phyloP scores from a whole-genome alignment of 2,797 vertebrate species.

The Tympanoctomys barrerae region DNA sequence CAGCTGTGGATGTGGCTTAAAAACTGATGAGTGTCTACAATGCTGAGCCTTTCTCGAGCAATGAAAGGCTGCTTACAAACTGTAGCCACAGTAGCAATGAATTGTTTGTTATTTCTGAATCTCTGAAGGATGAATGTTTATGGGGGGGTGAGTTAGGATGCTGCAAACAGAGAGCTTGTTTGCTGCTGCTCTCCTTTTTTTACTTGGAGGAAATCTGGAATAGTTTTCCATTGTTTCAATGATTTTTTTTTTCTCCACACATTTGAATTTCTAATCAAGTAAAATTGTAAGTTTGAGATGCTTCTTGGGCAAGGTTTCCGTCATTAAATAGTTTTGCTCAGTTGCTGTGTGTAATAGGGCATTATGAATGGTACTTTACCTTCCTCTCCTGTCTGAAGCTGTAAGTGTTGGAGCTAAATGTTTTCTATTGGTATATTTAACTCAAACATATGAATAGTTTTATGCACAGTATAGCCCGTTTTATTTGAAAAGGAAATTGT shows the following conservation, averaged over 20 bases:
- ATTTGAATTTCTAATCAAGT: not conserved
- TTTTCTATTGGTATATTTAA: slow-evolving; percentile 21
- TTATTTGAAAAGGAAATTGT: slow-evolving; percentile 18
- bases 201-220: slow-evolving; percentile 49
- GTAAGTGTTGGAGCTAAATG: not conserved
- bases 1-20: slow-evolving; percentile 75
- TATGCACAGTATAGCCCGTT: not conserved
- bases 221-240: slow-evolving; percentile 48
- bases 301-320: slow-evolving; percentile 24
- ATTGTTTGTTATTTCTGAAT: slow-evolving; percentile 71
- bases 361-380: not conserved
- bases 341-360: not conserved
- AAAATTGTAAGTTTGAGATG: slow-evolving; percentile 41
- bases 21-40: slow-evolving; percentile 69
- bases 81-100: slow-evolving; percentile 60
- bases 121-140: not conserved
- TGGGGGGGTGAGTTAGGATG: not conserved
- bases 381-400: not conserved
- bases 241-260: slow-evolving; percentile 17
- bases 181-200: not conserved
- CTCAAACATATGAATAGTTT: not conserved
- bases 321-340: not conserved
- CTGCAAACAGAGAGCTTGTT: slow-evolving; percentile 35
- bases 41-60: slow-evolving; percentile 64
- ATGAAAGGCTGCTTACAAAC: slow-evolving; percentile 76